phyloP scores from a whole-genome alignment of 2,113 vertebrate species.

The Coptodon bakossiorum region DNA sequence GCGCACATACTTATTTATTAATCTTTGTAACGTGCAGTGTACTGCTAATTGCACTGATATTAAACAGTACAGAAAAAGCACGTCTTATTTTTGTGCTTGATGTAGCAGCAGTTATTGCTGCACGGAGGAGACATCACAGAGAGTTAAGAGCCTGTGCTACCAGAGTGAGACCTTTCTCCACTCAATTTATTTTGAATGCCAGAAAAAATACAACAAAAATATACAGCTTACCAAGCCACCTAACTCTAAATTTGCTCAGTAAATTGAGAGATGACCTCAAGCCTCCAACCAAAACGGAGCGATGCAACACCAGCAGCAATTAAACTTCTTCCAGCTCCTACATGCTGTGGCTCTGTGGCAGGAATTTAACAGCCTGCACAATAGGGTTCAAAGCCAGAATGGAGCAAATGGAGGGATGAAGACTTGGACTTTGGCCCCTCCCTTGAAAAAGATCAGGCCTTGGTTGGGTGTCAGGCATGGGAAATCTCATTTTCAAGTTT shows the following conservation, averaged over 20 bases:
- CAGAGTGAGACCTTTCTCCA: neutral
- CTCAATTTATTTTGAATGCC: neutral
- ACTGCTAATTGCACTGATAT: neutral
- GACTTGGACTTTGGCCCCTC: neutral
- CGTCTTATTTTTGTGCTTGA: neutral
- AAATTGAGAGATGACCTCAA: neutral
- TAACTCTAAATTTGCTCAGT: neutral
- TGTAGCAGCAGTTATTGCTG: neutral
- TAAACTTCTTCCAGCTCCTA: neutral
- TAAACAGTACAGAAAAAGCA: neutral
- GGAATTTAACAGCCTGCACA: neutral
- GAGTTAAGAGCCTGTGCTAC: neutral
- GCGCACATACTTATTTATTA: neutral
- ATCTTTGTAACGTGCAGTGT: neutral
- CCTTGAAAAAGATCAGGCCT: neutral
- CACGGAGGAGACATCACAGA: neutral
- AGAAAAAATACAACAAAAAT: neutral
- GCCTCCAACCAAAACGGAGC: neutral
- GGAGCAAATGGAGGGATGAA: neutral
- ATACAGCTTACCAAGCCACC: neutral
- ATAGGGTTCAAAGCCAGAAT: neutral
- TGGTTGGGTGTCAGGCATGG: neutral
- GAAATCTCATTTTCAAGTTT: neutral
- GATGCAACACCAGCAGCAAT: neutral
- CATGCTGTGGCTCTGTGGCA: neutral